Base-by-base conservation (phyloP, 2,888 invertebrate species). In the Cacoxenus indagator region DNA sequence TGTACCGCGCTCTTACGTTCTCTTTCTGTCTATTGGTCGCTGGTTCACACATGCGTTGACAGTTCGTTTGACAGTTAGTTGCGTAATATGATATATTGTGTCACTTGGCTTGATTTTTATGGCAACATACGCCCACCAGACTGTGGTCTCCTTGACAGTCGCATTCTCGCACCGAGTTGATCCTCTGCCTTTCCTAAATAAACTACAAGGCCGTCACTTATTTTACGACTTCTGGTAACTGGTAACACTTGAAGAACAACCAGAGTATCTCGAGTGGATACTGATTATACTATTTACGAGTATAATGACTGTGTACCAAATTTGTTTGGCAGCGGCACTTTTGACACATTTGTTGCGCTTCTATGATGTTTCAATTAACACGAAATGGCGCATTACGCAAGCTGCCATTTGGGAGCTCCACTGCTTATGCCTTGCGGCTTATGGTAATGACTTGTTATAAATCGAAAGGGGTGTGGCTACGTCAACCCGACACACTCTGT, bases 261-360 rank as follows among this genome's bases (percentile, higher is more conserved):
- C 14, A 8, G 8, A 11, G 9, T 37, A 37, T 14, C 9, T 48
- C 19, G 17, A 17, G 19, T 51, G 48, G 43, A 22, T 55, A 48
- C 29, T 46, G 24, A 31, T 29, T 48, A 59, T 22, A n/a, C n/a
- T 29, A 64, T 59, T 31, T 65, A 68, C n/a, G n/a, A n/a, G n/a
- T n/a, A n/a, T n/a, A n/a, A n/a, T n/a, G n/a, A n/a, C n/a, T n/a
- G n/a, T 68, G 64, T 69, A 68, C 65, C 66, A 69, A 62, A 70
- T 68, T 51, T 57, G 57, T 70, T 68, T 72, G 73, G 73, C 76
- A 77, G 68, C 82, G 80, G 82, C 68, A 75, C 84, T 82, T 84
- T 86, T 85, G 85, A 86, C 82, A 83, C 80, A 85, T 85, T 85
- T 84, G 86, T 73, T 76, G 76, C 78, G 85, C 81, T 78, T 22